Base-by-base conservation (phyloP, 2,888 invertebrate genomes). In the Leptopilina syphax region DNA sequence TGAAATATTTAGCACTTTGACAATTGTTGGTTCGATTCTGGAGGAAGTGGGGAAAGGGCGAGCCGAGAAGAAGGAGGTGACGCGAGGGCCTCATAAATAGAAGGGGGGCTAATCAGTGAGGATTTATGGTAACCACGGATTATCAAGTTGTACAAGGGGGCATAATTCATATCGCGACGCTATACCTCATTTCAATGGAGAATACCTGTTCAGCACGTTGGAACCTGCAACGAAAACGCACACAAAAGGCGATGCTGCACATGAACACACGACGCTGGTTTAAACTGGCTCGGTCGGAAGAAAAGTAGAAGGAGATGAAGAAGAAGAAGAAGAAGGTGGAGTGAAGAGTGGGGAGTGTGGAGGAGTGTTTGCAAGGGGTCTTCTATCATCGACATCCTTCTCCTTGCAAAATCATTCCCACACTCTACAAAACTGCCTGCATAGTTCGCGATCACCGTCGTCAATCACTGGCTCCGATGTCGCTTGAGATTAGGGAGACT, bases 111-210 rank as follows among this genome's bases (percentile, higher is more conserved):
- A 91, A 92, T 92, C 91, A 91, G 91, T 90, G 89, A 90, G 91
- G 91, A 92, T 92, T 92, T 92, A 92, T 92, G 91, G 91, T 92
- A 91, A 91, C 91, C 90, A 91, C 89, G 92, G 91, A 91, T 91
- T 91, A 92, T 92, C 91, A 91, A 91, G 91, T 92, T 91, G 91
- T 91, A 91, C 91, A 91, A 91, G 91, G 88, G 88, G 87, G 87
- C 90, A 92, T 91, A 91, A 90, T 91, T 92, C 91, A 91, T 91
- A 91, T 91, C 87, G 88, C 90, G 90, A 90, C 91, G 89, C 90
- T 89, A 47, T 47, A 89, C 89, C 89, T 91, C 90, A 91, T 91
- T 90, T 88, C 90, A 88, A 91, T 89, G 90, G 87, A 85, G 88
- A 89, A 91, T 90, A 90, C 90, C 89, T 89, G 90, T 90, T 91